These are phyloP conservation scores for Pristionchus exspectatus DNA, from an alignment of 2,888 invertebrate genomes.

Conservation along the genomic window DNA sequence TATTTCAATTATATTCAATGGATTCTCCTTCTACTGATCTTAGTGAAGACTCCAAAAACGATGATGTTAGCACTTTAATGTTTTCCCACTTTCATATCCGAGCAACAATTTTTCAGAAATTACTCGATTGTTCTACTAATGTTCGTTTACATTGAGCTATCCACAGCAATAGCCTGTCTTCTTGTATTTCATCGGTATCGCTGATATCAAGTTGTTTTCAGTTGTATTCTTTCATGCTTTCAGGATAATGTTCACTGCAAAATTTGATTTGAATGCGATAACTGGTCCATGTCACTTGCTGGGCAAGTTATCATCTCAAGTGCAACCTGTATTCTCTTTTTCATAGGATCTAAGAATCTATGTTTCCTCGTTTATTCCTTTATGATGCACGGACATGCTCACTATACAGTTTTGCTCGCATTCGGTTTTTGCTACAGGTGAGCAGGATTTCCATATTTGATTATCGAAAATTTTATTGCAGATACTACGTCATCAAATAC, in stretches of 20 bases:
- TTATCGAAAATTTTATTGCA: neutral
- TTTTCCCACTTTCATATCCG: too few relatives aligned
- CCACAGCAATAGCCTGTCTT: neutral
- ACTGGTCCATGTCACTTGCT: neutral
- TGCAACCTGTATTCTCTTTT: too few relatives aligned
- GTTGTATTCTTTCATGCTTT: neutral
- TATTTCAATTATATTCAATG: neutral
- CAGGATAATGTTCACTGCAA: neutral
- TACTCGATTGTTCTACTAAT: neutral
- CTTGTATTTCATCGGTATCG: neutral
- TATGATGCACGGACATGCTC: neutral
- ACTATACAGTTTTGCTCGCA: neutral
- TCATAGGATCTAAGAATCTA: neutral
- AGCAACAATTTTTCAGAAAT: neutral
- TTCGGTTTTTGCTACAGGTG: neutral
- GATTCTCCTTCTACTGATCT: neutral
- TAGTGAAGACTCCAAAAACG: neutral
- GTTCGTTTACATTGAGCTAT: neutral
- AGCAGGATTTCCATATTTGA: neutral
- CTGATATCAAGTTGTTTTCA: too few relatives aligned
- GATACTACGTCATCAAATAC: neutral
- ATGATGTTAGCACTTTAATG: too few relatives aligned
- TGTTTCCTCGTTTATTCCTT: neutral
- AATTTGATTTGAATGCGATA: neutral
- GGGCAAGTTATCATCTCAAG: neutral